phyloP scores from a whole-genome alignment of 2,113 vertebrate species.

The Indicator maculatus region DNA sequence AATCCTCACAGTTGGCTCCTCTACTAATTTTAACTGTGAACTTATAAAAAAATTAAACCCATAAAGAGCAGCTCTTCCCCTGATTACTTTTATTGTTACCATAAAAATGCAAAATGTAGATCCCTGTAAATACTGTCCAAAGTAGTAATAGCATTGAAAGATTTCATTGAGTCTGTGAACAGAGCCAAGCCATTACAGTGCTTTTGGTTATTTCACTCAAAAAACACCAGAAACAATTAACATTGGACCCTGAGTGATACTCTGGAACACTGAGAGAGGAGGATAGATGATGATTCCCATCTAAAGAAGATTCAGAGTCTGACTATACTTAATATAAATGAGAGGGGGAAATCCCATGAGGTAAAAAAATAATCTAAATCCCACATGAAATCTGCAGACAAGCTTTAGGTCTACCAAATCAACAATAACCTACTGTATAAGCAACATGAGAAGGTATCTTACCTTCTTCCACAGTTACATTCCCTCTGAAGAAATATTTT shows the following conservation, averaged over 20 bases:
- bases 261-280: neutral
- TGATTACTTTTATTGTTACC: neutral
- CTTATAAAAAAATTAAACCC: neutral
- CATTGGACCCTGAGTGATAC: neutral
- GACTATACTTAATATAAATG: neutral
- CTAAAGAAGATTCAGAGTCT: neutral
- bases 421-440: neutral
- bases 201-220: neutral
- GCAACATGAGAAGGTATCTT: slow-evolving; percentile 8
- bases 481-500: slow-evolving; percentile 95
- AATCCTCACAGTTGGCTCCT: neutral
- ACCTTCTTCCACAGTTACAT: slow-evolving; percentile 98
- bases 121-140: neutral
- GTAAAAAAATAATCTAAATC: neutral
- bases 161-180: neutral
- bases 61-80: neutral
- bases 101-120: neutral
- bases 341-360: neutral
- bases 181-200: neutral
- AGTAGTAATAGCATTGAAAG: neutral
- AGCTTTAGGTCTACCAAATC: neutral
- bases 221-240: neutral
- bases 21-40: neutral
- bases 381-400: neutral
- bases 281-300: neutral